phyloP scores from a whole-genome alignment of 2,888 invertebrate genomes.

The Aphidius colemani region DNA sequence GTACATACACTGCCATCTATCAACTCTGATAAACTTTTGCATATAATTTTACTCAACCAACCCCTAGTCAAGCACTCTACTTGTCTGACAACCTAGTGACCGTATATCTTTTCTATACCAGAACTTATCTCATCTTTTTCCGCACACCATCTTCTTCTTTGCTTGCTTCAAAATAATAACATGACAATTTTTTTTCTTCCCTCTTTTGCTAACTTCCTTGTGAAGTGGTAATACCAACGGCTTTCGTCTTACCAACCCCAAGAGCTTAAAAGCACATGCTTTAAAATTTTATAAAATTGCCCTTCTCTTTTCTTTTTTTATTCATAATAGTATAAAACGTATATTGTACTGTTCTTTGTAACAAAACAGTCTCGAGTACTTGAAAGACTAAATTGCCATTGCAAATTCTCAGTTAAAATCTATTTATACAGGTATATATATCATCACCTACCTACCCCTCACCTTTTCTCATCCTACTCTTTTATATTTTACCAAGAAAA shows the following conservation, averaged over 20 bases:
- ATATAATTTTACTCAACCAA: no score
- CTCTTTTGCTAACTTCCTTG: slow-evolving; percentile 1
- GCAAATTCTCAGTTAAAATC: slow-evolving; percentile 24
- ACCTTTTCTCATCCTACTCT: slow-evolving; percentile 23
- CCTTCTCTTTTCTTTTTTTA: slow-evolving; percentile 42
- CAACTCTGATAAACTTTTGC: no score
- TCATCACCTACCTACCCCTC: slow-evolving; percentile 31
- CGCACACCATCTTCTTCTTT: no score
- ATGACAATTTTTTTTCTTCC: not conserved
- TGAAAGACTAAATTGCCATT: slow-evolving; percentile 22
- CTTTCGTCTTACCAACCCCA: no score
- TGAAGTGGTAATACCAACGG: no score
- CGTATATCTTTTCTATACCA: no score
- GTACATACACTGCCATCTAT: no score
- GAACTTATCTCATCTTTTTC: no score
- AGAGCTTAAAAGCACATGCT: no score
- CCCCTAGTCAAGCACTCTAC: no score
- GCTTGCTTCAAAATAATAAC: no score
- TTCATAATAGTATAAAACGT: slow-evolving; percentile 44
- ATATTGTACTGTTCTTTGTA: slow-evolving; percentile 38
- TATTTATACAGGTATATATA: slow-evolving; percentile 23
- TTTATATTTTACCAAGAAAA: slow-evolving; percentile 25
- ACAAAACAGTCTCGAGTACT: slow-evolving; percentile 35
- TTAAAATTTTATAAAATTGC: slow-evolving; percentile 8
- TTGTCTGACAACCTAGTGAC: no score